Conservation (phyloP, 2,113 vertebrate species). For the Phylloscopus trochilus region DNA sequence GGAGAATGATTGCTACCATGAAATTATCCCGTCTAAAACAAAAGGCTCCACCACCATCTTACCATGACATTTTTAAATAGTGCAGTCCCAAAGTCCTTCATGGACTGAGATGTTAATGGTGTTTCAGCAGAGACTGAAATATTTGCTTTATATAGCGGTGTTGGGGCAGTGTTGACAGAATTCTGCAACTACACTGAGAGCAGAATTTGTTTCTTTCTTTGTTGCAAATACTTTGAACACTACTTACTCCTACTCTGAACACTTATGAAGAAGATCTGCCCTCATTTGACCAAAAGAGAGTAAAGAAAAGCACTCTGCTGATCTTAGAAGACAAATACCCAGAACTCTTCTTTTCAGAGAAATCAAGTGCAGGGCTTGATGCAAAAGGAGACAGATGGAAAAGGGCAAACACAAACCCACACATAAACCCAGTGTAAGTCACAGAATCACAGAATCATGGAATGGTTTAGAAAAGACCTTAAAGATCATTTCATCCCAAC, state of each 20-base stretch:
- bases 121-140: neutral
- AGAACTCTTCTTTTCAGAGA: neutral
- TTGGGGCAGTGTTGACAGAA: neutral
- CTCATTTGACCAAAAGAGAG: neutral
- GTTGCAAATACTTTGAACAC: neutral
- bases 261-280: neutral
- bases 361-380: neutral
- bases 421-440: neutral
- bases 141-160: neutral
- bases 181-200: neutral
- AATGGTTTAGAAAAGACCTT: neutral
- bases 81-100: neutral
- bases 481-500: neutral
- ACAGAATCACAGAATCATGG: neutral
- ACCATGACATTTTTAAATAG: neutral
- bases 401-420: neutral
- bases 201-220: neutral
- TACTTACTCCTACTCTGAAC: neutral
- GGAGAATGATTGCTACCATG: neutral
- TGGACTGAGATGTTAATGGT: neutral
- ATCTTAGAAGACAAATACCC: neutral
- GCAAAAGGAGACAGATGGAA: neutral
- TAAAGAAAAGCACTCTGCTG: neutral
- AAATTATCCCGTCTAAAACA: neutral
- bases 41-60: neutral